These are phyloP conservation scores for Drymodes brunneopygia DNA, from an alignment of 2,113 vertebrate species.

Conservation along the genomic window DNA sequence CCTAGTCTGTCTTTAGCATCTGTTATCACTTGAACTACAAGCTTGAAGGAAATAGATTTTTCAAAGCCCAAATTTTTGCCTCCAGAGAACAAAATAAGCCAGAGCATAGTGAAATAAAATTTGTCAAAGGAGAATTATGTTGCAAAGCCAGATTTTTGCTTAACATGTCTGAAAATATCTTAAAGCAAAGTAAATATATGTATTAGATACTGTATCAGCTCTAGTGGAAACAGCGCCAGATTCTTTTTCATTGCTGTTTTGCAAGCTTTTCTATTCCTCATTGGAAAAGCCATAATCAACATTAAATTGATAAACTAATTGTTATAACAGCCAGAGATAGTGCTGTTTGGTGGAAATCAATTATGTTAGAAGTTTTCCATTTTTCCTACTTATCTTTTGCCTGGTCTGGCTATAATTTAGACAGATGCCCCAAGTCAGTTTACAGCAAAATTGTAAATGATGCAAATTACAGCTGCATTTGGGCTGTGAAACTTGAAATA, in stretches of 20 bases:
- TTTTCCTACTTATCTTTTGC: slow-evolving; percentile 39
- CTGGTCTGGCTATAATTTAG: neutral
- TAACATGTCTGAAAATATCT: neutral
- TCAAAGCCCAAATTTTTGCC: neutral
- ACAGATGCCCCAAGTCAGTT: neutral
- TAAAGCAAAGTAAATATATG: neutral
- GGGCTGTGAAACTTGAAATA: neutral
- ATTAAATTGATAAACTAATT: slow-evolving; percentile 49
- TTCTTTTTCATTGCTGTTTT: neutral
- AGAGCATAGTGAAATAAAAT: neutral
- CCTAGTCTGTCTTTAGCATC: neutral
- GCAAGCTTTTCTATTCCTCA: neutral
- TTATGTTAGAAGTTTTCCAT: slow-evolving; percentile 8
- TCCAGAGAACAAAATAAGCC: neutral
- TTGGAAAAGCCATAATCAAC: neutral
- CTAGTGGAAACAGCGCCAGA: neutral
- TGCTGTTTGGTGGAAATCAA: slow-evolving; percentile 29
- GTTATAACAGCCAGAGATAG: slow-evolving; percentile 21
- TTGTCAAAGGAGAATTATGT: neutral
- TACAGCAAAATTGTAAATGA: slow-evolving; percentile 36
- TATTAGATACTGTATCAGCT: neutral
- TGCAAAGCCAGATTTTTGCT: neutral
- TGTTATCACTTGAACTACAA: neutral
- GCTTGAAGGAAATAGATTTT: neutral
- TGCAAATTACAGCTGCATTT: slow-evolving; percentile 48